Evolutionary conservation across 2,797 vertebrate genomes (phyloP), one percentile per base, ranked within the genome.

Genomic region (Aplochiton taeniatus): DNA sequence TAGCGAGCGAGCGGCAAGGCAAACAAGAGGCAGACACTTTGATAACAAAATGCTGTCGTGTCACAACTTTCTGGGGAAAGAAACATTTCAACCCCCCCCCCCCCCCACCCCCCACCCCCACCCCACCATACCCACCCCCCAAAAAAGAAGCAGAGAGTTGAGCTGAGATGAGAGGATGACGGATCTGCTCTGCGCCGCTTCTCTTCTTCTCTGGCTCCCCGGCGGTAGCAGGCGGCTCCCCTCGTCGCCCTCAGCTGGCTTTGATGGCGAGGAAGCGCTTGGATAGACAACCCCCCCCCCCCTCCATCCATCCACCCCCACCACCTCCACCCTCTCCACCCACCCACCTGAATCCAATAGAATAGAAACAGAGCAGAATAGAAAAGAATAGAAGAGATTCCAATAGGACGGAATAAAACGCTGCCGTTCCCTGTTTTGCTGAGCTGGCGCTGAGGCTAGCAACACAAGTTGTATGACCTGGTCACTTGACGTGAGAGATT

Each of bases 1-100:
- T 66, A 49, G 61, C 5, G 43, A 72, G 58, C 10, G 14, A 78
- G 59, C 69, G 56, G 79, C 58, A 66, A 71, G 58, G 60, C 58
- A 75, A 77, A 83, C 71, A 80, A 61, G 57, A 73, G 5, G 62
- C 66, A 71, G 50, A 63, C 42, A 18, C 79, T 68, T 61, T 65
- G 58, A 73, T 77, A 80, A 79, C 71, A 80, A 71, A 83, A 70
- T 17, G 59, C 41, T 41, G 61, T 64, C 66, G 41, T 80, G 76
- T 82, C 61, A 55, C 48, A 67, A 68, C 77, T 81, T 81, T 80
- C 76, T 59, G 61, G 68, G 78, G 71, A 83, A 83, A 85, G 80
- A 80, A 82, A 74, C 73, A 73, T 69, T 75, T 72, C 52, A 47
- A 60, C 54, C 48, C 43, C 61, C 56, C 59, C 62, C 31, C 31